These are phyloP conservation scores for Trochalopteron elliotii DNA, from an alignment of 2,113 vertebrate genomes.

Conservation along the genomic window DNA sequence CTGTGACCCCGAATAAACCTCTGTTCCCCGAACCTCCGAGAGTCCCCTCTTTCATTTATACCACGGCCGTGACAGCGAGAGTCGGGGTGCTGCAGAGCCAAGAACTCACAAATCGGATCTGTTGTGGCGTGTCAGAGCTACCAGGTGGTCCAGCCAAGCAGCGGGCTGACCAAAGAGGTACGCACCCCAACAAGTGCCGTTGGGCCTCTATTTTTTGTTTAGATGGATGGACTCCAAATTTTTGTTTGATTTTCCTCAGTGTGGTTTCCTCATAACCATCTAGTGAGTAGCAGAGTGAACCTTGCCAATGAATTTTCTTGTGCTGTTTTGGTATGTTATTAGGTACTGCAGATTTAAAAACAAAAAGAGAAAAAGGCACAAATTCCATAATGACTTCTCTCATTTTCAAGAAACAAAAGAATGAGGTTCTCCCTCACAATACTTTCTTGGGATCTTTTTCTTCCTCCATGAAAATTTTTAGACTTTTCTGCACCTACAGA, in stretches of 20 bases:
- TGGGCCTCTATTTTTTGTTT: accelerated
- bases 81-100: too few relatives aligned
- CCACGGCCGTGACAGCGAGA: too few relatives aligned
- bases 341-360: background rate
- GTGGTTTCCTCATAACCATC: too few relatives aligned
- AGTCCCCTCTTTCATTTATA: too few relatives aligned
- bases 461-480: background rate
- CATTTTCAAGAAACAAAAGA: background rate
- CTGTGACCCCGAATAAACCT: too few relatives aligned
- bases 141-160: too few relatives aligned
- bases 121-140: too few relatives aligned
- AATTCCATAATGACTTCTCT: background rate
- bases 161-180: too few relatives aligned
- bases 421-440: background rate
- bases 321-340: background rate
- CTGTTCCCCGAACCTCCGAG: too few relatives aligned
- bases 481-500: background rate
- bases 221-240: background rate
- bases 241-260: background rate
- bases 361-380: background rate
- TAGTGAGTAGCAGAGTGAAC: background rate
- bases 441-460: background rate
- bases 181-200: too few relatives aligned
- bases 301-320: background rate
- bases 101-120: too few relatives aligned